Conservation (phyloP, 2,888 invertebrate genomes). For the Pandemis cinnamomeana region DNA sequence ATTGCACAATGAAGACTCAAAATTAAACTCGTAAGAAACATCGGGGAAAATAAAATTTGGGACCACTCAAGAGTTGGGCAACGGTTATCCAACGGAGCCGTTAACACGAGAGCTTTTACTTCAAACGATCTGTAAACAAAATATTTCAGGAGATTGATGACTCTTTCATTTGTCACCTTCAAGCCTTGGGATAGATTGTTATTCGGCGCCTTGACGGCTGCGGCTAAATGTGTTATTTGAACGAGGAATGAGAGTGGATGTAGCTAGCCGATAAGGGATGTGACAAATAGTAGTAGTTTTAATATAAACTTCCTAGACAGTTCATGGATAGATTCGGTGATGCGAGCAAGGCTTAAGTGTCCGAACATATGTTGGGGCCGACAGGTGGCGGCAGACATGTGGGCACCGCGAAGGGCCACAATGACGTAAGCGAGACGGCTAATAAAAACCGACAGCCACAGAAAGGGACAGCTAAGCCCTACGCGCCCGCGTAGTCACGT, state of each 20-base stretch:
- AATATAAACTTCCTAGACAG: conserved; percentile 63
- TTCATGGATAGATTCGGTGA: conserved; percentile 56
- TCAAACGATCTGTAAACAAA: conserved; percentile 59
- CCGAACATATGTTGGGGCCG: conserved; percentile 61
- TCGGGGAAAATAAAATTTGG: conserved; percentile 48
- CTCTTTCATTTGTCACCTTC: conserved; percentile 37
- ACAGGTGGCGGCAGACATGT: conserved; percentile 77
- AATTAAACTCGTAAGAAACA: conserved; percentile 55
- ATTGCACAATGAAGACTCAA: conserved; percentile 65
- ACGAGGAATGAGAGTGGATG: conserved; percentile 19
- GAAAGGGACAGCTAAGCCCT: conserved; percentile 61
- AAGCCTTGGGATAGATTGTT: conserved; percentile 33
- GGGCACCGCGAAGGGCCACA: conserved; percentile 72
- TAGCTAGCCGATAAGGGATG: conserved; percentile 21
- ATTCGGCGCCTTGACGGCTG: conserved; percentile 39
- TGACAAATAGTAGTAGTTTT: conserved; percentile 31
- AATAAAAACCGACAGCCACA: conserved; percentile 54
- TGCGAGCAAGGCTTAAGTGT: conserved; percentile 37
- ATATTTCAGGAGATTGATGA: conserved; percentile 44
- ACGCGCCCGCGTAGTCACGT: conserved; percentile 55
- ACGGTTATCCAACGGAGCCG: conserved; percentile 55
- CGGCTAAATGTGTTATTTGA: conserved; percentile 41
- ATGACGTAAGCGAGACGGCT: conserved; percentile 63
- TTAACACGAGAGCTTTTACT: conserved; percentile 66
- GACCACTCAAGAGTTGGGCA: conserved; percentile 61